These are phyloP conservation scores for Tiliacea aurago DNA, from an alignment of 2,888 invertebrate species.

Conservation along the genomic window DNA sequence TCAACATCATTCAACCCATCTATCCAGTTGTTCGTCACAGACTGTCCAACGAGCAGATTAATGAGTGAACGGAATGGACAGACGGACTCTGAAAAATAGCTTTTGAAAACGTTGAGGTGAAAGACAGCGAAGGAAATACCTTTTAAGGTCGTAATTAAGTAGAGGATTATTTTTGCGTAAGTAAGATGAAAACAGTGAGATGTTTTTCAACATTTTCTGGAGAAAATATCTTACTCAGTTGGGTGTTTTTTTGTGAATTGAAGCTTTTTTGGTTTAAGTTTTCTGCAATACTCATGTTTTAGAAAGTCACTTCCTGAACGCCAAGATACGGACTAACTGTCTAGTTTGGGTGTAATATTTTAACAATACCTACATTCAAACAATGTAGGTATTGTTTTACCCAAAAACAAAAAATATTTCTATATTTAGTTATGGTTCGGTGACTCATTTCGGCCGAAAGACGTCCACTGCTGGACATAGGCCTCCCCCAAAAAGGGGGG, in stretches of 20 bases:
- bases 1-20: conserved; percentile 49
- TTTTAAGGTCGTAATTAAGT: conserved; percentile 49
- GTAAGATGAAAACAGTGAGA: conserved; percentile 12
- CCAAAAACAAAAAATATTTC: neutral
- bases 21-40: conserved; percentile 62
- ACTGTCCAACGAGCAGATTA: conserved; percentile 64
- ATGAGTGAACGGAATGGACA: conserved; percentile 63
- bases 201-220: conserved; percentile 5
- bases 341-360: neutral
- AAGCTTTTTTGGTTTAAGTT: neutral
- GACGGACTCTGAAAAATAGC: conserved; percentile 66
- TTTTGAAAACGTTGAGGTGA: conserved; percentile 55
- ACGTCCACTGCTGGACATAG: no score
- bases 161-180: conserved; percentile 39
- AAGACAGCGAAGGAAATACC: conserved; percentile 48
- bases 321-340: neutral
- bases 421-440: neutral
- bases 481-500: no score
- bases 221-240: neutral
- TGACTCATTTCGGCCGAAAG: no score
- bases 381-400: neutral
- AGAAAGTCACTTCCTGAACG: neutral
- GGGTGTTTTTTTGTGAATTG: neutral
- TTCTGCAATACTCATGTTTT: neutral
- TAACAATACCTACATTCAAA: neutral